Base-by-base conservation (phyloP, 1,140 invertebrate species). In the Pseudoatta argentina region DNA sequence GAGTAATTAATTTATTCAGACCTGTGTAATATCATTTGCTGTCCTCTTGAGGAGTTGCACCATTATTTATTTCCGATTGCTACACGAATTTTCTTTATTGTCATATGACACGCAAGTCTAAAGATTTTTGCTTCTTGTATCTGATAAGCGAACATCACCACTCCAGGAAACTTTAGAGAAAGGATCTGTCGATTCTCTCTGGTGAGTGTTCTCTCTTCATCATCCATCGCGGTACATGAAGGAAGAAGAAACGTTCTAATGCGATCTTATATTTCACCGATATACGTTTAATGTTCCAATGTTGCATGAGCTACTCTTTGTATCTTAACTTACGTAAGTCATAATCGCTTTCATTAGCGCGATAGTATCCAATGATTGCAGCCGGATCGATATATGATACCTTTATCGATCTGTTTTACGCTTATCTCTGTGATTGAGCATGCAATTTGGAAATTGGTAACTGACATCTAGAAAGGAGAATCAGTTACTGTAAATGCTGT, bases 311-410 rank as follows among this genome's bases (percentile, higher is more conserved):
- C 8, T 51, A 30, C 12, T 39, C 51, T 57, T 77, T 66, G 30
- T 77, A 39, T 64, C 71, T 78, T 85, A 85, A 85, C 61, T 85
- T 85, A 85, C 73, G 34, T 67, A 64, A 78, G 82, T 67, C 82
- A 85, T 85, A 85, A 85, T 85, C 82, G 61, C 4, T 30, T 77
- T 77, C 73, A 85, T 85, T 78, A 78, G 48, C 39, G 82, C 59
- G 82, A 78, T 85, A 44, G 61, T 78, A 78, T 78, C 44, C 44
- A 39, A 63, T 51, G 69, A 64, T 85, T 34, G 71, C 81, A 57
- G 67, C 61, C 44, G 4, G 14, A n/a, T 48, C 59, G 73, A 64
- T n/a, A 64, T 30, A 66, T 0, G 48, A 57, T 24, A 30, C 53
- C 21, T 39, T 67, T 67, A 24, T 59, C 39, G 39, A 44, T 12